Conservation (phyloP, 2,888 invertebrate species). For the Polia nebulosa region DNA sequence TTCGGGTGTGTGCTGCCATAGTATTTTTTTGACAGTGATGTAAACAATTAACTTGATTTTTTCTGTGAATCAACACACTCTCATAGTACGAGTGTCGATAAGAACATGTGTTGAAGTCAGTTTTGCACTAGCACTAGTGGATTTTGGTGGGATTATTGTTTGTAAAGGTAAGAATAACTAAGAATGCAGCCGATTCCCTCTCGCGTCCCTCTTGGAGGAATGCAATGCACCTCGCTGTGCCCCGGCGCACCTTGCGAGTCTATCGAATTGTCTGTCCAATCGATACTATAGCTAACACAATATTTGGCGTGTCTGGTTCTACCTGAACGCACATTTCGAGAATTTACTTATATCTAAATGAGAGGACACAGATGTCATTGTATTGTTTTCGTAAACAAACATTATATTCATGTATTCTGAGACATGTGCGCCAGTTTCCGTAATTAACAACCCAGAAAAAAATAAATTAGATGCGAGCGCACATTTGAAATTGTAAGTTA, state of each 20-base stretch:
- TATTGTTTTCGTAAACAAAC: slow-evolving; percentile 66
- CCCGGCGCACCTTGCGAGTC: slow-evolving; percentile 87
- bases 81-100: slow-evolving; percentile 74
- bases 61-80: slow-evolving; percentile 75
- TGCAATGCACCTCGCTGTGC: slow-evolving; percentile 85
- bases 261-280: slow-evolving; percentile 78
- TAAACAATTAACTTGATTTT: slow-evolving; percentile 82
- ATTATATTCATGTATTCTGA: slow-evolving; percentile 44
- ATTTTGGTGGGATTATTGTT: slow-evolving; percentile 70
- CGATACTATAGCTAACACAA: slow-evolving; percentile 59
- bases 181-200: slow-evolving; percentile 88
- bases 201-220: slow-evolving; percentile 89
- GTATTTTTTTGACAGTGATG: slow-evolving; percentile 82
- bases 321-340: slow-evolving; percentile 1
- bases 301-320: slow-evolving; percentile 34
- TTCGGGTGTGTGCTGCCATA: slow-evolving; percentile 78
- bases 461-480: slow-evolving; percentile 34
- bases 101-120: slow-evolving; percentile 79
- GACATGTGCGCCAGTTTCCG: slow-evolving; percentile 56
- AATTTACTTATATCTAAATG: not conserved
- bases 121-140: slow-evolving; percentile 64
- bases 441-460: slow-evolving; percentile 44
- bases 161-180: slow-evolving; percentile 86
- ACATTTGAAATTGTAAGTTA: slow-evolving; percentile 37
- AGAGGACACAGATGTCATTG: slow-evolving; percentile 33